A percentile compares a stretch with the other conserved stretches of the same genome.
Evolutionary conservation across 1,140 invertebrate species (phyloP).

Genomic region (Drosophila busckii): DNA sequence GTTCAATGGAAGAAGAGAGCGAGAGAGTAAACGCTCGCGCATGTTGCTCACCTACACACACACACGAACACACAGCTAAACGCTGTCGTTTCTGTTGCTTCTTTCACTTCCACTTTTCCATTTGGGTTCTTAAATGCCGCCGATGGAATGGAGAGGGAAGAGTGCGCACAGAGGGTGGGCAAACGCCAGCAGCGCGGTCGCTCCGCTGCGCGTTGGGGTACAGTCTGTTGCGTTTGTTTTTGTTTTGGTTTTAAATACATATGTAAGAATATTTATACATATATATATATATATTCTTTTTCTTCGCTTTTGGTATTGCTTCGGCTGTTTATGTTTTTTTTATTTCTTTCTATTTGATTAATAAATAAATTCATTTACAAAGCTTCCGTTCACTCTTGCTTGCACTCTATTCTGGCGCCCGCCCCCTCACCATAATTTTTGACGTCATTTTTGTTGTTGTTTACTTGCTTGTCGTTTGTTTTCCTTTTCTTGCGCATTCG

Average conservation of each 20-base stretch:
- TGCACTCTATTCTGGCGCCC: constrained; percentile 1
- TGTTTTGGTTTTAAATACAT: constrained; percentile 54
- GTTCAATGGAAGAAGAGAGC: constrained; percentile 5
- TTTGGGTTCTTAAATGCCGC: constrained; percentile 24
- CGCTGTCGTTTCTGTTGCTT: constrained; percentile 52
- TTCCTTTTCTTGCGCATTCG: constrained; percentile 55
- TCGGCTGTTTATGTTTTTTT: constrained; percentile 31
- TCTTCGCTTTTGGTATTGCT: constrained; percentile 22
- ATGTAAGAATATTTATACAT: too few species aligned
- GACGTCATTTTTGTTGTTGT: constrained; percentile 74
- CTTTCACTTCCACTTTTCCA: constrained; percentile 71
- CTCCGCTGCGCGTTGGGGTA: constrained; percentile 48
- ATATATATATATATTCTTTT: constrained; percentile 37
- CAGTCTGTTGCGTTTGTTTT: constrained; percentile 59
- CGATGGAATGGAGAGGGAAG: too few species aligned
- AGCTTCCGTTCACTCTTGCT: constrained; percentile 42
- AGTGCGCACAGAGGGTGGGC: constrained; percentile 12
- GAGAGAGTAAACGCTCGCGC: background rate
- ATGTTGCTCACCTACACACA: constrained; percentile 37
- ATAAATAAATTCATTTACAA: constrained; percentile 69
- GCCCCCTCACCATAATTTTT: constrained; percentile 45
- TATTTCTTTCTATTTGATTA: constrained; percentile 50
- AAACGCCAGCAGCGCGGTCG: background rate
- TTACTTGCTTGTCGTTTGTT: constrained; percentile 64
- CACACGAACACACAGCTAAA: constrained; percentile 3